phyloP scores from a whole-genome alignment of 2,888 invertebrate species.

The Amitus sp. region DNA sequence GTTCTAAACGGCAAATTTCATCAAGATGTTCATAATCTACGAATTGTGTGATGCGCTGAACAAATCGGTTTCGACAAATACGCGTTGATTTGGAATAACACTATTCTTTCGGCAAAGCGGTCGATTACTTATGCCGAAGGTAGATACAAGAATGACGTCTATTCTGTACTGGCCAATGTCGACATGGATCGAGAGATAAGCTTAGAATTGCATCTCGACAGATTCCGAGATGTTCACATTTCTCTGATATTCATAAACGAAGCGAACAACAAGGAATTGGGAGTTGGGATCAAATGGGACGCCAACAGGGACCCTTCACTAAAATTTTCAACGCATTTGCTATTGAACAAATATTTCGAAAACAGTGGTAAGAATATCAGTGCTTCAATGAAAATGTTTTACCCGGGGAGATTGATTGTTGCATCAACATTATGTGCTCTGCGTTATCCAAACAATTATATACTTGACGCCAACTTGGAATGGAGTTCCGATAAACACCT shows the following conservation, averaged over 20 bases:
- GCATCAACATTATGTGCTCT: conserved; percentile 74
- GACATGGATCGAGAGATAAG: conserved; percentile 74
- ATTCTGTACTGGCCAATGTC: conserved; percentile 74
- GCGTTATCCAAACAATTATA: conserved; percentile 65
- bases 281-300: conserved; percentile 84
- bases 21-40: conserved; percentile 75
- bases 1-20: conserved; percentile 74
- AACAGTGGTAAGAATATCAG: conserved; percentile 71
- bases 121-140: conserved; percentile 75
- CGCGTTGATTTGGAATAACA: conserved; percentile 73
- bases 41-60: conserved; percentile 74
- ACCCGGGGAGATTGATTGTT: conserved; percentile 79
- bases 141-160: conserved; percentile 74
- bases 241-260: conserved; percentile 73
- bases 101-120: conserved; percentile 70
- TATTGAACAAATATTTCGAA: conserved; percentile 69
- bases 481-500: conserved; percentile 82
- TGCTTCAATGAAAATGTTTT: conserved; percentile 74
- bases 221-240: conserved; percentile 79
- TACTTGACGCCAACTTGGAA: conserved; percentile 70
- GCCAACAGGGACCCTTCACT: conserved; percentile 85
- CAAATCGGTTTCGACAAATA: conserved; percentile 75
- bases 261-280: conserved; percentile 73
- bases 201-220: conserved; percentile 81
- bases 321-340: conserved; percentile 73